Conservation (phyloP, 2,888 invertebrate species). For the Hydriomena furcata region DNA sequence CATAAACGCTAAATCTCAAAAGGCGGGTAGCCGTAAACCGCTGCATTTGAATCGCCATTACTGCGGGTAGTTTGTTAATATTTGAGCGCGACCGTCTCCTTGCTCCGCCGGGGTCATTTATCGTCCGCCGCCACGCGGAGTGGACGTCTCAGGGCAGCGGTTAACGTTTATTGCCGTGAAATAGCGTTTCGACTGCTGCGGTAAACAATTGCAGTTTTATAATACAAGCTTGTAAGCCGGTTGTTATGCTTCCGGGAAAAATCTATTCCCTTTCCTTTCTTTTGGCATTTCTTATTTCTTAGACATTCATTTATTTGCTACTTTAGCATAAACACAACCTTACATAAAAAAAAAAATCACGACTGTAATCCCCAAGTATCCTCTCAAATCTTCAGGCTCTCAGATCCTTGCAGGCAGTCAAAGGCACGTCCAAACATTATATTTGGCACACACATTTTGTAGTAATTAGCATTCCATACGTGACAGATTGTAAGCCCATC, state of each 20-base stretch:
- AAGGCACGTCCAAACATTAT: too few relatives aligned
- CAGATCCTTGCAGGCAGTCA: too few relatives aligned
- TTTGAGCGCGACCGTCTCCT: constrained; percentile 67
- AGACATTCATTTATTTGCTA: too few relatives aligned
- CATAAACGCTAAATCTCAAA: constrained; percentile 44
- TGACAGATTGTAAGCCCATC: too few relatives aligned
- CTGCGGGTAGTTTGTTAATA: constrained; percentile 75
- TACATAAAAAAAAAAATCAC: too few relatives aligned
- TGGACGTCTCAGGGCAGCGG: constrained; percentile 55
- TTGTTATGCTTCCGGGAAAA: constrained; percentile 3
- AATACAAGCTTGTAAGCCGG: constrained; percentile 20
- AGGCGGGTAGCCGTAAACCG: constrained; percentile 53
- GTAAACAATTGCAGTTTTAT: constrained; percentile 28
- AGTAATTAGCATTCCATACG: too few relatives aligned
- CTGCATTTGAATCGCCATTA: constrained; percentile 63
- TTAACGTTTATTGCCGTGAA: constrained; percentile 54
- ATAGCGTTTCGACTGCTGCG: constrained; percentile 34
- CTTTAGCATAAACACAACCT: too few relatives aligned
- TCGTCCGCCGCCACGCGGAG: constrained; percentile 52
- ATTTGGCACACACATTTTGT: too few relatives aligned
- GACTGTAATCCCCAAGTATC: too few relatives aligned
- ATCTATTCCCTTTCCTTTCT: constrained; percentile 3
- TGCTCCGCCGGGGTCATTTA: constrained; percentile 60
- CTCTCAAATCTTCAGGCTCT: too few relatives aligned
- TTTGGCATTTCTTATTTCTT: too few relatives aligned